These are phyloP conservation scores for Lasioglossum baleicum DNA, from an alignment of 1,140 invertebrate species.

Conservation along the genomic window DNA sequence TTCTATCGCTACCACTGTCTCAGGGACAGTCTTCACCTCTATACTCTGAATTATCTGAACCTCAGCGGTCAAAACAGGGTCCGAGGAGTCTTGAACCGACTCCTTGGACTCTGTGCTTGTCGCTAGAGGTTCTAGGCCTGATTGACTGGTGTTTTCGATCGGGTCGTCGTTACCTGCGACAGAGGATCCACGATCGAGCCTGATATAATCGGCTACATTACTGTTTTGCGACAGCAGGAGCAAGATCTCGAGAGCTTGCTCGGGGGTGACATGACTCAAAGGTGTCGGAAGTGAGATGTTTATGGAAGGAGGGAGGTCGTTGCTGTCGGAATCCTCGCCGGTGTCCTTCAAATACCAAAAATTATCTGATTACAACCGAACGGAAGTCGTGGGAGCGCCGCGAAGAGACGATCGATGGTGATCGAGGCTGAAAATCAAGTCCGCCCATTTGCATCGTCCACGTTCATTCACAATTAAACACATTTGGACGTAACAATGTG, in stretches of 20 bases:
- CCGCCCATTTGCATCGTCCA: no score
- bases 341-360: slow-evolving; percentile 73
- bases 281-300: slow-evolving; percentile 54
- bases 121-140: slow-evolving; percentile 10
- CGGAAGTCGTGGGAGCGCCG: neutral
- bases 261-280: slow-evolving; percentile 63
- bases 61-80: neutral
- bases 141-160: slow-evolving; percentile 32
- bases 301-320: slow-evolving; percentile 54
- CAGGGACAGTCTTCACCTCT: slow-evolving; percentile 25
- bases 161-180: slow-evolving; percentile 20
- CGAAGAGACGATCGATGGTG: neutral
- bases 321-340: slow-evolving; percentile 61
- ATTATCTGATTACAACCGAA: neutral
- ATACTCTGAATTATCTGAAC: slow-evolving; percentile 39
- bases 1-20: neutral
- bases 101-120: slow-evolving; percentile 14
- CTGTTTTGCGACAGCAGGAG: slow-evolving; percentile 64
- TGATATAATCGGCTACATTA: slow-evolving; percentile 27
- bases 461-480: no score
- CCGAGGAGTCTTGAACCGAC: neutral
- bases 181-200: slow-evolving; percentile 24
- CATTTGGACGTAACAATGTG: no score
- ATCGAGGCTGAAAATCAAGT: no score
- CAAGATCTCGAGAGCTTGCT: slow-evolving; percentile 70